Evolutionary conservation across 2,888 invertebrate species (phyloP), one percentile per base, ranked within the genome.

Genomic region (Trissolcus japonicus): DNA sequence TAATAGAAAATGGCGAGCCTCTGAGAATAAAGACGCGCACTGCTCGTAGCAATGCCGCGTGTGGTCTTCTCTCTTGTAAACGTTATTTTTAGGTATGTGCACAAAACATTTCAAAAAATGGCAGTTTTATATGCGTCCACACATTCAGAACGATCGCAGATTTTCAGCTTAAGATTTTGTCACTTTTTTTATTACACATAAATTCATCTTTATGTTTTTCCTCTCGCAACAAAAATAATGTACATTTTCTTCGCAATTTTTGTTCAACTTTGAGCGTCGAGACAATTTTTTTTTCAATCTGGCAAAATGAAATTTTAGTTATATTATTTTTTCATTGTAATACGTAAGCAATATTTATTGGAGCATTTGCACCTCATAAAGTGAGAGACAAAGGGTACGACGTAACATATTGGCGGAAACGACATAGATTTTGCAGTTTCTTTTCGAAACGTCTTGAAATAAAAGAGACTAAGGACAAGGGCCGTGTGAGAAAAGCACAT

Each of bases 1-100:
- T 77, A 79, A 76, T 79, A 78, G 79, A 80, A 80, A 80, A 78
- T 78, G 77, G 79, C 68, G 76, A 76, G 57, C 16, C 79, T 79
- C 77, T 66, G 76, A 73, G 76, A 77, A 79, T 79, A 57, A 61
- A 71, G 76, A 76, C 63, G 62, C 51, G 46, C 69, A 17, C 51
- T 35, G 55, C 67, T 69, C 75, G 63, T 53, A 63, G 75, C 63
- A 72, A 65, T 76, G 62, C 62, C 75, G 77, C 76, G 79, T 79
- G 79, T 79, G 79, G 79, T 74, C 79, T 74, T 68, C 67, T 60
- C 62, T 7, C 35, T 35, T 61, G 63, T 77, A 74, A 76, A 62
- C 11, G 59, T 53, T 79, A 79, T 79, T 79, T 79, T 79, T 75
- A 72, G 76, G 55, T 53, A 43, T 21, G 54, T 41, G 73, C 73